Evolutionary conservation across 2,113 vertebrate species (phyloP).

Genomic region (Rutilus rutilus): DNA sequence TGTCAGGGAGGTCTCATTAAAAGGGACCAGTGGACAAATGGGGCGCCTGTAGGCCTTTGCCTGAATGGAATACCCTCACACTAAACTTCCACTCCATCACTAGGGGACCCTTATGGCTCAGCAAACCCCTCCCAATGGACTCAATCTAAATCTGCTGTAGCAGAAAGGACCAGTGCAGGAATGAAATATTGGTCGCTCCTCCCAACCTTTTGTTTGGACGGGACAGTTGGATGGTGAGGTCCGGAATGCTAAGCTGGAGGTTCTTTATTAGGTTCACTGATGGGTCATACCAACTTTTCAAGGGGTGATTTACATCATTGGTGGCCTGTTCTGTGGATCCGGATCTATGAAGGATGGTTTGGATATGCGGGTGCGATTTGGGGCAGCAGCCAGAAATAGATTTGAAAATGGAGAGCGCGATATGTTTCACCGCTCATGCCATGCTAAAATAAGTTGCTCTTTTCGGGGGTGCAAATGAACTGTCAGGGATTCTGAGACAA

Average conservation of each 20-base stretch:
- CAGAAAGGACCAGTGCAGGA: slow-evolving; percentile 35
- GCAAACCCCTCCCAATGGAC: slow-evolving; percentile 23
- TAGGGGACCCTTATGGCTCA: slow-evolving; percentile 16
- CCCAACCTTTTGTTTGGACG: slow-evolving; percentile 33
- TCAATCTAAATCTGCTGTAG: slow-evolving; percentile 18
- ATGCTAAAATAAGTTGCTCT: slow-evolving; percentile 22
- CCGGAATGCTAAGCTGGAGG: slow-evolving; percentile 15
- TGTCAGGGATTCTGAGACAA: background rate
- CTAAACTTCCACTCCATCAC: slow-evolving; percentile 33
- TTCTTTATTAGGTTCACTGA: slow-evolving; percentile 38
- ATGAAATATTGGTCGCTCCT: slow-evolving; percentile 20
- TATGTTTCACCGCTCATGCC: background rate
- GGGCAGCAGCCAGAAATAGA: slow-evolving; percentile 5
- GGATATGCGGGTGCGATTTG: slow-evolving; percentile 9
- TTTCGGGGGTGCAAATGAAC: slow-evolving; percentile 24
- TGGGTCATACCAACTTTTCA: slow-evolving; percentile 25
- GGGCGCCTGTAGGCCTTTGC: slow-evolving; percentile 27
- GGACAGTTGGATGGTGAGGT: slow-evolving; percentile 1
- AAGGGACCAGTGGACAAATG: slow-evolving; percentile 35
- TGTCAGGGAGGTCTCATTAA: slow-evolving; percentile 51
- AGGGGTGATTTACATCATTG: background rate
- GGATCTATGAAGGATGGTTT: background rate
- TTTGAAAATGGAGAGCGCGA: background rate
- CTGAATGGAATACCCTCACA: slow-evolving; percentile 41
- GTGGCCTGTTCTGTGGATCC: background rate